Evolutionary conservation across 2,113 vertebrate genomes (phyloP), one percentile per base, ranked within the genome.

Genomic region (Penelope pileata): DNA sequence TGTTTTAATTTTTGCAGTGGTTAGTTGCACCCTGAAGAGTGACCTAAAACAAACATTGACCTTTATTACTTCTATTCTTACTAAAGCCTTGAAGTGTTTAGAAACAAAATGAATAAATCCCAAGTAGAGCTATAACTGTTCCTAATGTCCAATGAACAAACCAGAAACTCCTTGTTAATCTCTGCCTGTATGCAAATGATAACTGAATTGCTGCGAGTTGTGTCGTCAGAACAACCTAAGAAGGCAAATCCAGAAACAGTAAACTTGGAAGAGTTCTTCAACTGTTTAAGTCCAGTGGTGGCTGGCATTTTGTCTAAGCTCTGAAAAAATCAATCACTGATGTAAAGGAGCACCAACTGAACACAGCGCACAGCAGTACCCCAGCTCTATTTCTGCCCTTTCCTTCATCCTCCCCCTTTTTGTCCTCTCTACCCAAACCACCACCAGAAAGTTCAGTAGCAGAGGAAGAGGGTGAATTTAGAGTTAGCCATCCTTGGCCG

Each of bases 1-100:
- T 67, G 29, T 83, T 91, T 68, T 63, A 58, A 45, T 93, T 94
- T 73, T 89, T 86, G 23, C 24, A 48, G 14, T 18, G n/a, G 10
- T 64, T 56, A 17, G 22, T 86, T 63, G 60, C 10, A 50, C 58
- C 19, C 43, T 75, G 17, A 45, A 75, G 63, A 60, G 27, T 72
- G 29, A 43, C 48, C 48, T 69, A 48, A 62, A 91, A 7, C 34
- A 45, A 58, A 9, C 10, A 4, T 5, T 69, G 47, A 68, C 43
- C 19, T 72, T 80, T 90, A 32, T 51, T 74, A 17, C 1, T 83
- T 19, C 81, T 80, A 24, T 7, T 84, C 12, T 79, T 90, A 38
- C 50, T 42, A 47, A 60, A 30, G 18, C 40, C 10, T 51, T 48
- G 27, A 29, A 26, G 6, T 56, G 30, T 50, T 83, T 26, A 53